phyloP scores from a whole-genome alignment of 2,888 invertebrate genomes.

The Tholera decimalis region DNA sequence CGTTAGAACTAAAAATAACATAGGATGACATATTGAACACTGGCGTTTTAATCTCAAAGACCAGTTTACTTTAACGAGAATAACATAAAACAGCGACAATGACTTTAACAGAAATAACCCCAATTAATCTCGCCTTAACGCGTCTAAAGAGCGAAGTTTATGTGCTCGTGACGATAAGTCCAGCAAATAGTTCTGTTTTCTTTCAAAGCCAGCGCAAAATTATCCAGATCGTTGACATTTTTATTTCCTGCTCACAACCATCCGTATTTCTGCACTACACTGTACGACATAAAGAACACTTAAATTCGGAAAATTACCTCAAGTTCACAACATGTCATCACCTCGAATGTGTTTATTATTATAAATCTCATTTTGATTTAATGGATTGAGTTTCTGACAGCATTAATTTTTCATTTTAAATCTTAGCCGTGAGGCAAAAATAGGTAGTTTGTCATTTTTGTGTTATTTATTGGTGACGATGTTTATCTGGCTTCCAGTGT shows the following conservation, averaged over 20 bases:
- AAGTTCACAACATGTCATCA: conserved; percentile 35
- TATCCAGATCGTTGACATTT: conserved; percentile 59
- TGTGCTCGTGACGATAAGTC: conserved; percentile 52
- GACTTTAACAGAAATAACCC: conserved; percentile 67
- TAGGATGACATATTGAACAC: not conserved
- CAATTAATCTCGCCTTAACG: conserved; percentile 63
- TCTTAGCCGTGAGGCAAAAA: not conserved
- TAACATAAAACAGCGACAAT: conserved; percentile 58
- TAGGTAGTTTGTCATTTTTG: conserved; percentile 34
- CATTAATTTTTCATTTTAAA: conserved; percentile 28
- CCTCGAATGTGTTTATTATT: conserved; percentile 6
- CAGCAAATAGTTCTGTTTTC: conserved; percentile 63
- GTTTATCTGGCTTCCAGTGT: conserved; percentile 21
- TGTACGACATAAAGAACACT: conserved; percentile 40
- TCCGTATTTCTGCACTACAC: conserved; percentile 30
- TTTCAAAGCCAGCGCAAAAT: conserved; percentile 51
- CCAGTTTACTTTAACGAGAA: conserved; percentile 26
- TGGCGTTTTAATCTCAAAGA: conserved; percentile 4
- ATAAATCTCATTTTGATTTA: conserved; percentile 34
- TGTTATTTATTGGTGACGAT: conserved; percentile 29
- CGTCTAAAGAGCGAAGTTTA: conserved; percentile 64
- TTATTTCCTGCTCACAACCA: conserved; percentile 59
- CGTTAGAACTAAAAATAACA: not conserved
- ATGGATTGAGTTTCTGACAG: conserved; percentile 17
- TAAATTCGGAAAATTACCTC: conserved; percentile 19